Evolutionary conservation across 1,140 invertebrate species (phyloP).

Genomic region (roundworm (Caenorhabditis elegans)): DNA sequence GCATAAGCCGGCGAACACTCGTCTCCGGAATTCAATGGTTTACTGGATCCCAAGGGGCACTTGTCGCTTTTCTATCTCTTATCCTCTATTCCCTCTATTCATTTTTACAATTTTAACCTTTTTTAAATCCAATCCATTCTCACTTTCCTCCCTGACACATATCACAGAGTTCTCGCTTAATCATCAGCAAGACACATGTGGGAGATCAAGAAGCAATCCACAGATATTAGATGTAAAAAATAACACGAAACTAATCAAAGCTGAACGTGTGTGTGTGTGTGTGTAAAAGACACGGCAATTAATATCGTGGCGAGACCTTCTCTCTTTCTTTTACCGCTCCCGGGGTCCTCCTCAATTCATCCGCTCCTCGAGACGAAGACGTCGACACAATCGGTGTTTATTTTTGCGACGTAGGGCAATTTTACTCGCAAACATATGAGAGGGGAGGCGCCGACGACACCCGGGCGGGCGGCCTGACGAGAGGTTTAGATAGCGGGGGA

Average conservation of each 20-base stretch:
- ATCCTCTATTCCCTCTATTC: background rate
- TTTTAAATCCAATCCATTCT: background rate
- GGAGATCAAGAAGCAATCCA: background rate
- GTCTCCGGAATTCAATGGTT: background rate
- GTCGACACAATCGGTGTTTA: conserved; percentile 32
- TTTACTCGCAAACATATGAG: conserved; percentile 33
- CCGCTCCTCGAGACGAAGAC: conserved; percentile 24
- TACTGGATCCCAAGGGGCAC: conserved; percentile 8
- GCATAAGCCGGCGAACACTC: background rate
- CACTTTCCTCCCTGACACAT: background rate
- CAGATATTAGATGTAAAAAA: background rate
- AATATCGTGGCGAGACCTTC: conserved; percentile 32
- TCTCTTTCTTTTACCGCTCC: conserved; percentile 11
- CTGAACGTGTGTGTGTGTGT: background rate
- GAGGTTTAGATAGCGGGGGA: conserved; percentile 18
- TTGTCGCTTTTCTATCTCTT: conserved; percentile 1
- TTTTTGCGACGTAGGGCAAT: conserved; percentile 29
- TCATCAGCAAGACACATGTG: background rate
- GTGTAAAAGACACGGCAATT: conserved; percentile 24
- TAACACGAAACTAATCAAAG: background rate
- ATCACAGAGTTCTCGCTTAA: conserved; percentile 11
- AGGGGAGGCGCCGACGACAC: conserved; percentile 26
- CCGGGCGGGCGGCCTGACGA: background rate
- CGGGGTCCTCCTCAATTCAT: conserved; percentile 6
- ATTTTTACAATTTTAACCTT: background rate